phyloP scores from a whole-genome alignment of 2,888 invertebrate genomes.

The Phyllotreta cruciferae region DNA sequence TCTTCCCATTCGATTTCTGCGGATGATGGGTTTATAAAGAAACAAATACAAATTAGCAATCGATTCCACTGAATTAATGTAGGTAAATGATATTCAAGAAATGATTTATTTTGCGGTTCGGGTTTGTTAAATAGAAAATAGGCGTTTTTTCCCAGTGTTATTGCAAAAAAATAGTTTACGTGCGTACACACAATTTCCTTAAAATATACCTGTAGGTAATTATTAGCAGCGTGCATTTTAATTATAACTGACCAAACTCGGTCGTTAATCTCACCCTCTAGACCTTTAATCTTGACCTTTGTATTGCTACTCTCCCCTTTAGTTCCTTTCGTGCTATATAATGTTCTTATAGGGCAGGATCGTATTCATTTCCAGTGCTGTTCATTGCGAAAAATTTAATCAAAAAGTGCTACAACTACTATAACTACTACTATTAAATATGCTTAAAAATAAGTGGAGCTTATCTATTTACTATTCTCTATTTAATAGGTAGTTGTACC shows the following conservation, averaged over 20 bases:
- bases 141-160: background rate
- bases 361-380: too few species aligned
- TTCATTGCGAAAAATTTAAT: background rate
- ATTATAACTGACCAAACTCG: conserved; percentile 1
- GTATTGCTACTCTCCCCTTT: conserved; percentile 3
- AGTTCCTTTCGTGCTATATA: conserved; percentile 5
- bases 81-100: conserved; percentile 1
- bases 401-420: too few species aligned
- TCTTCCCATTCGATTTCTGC: conserved; percentile 1
- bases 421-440: too few species aligned
- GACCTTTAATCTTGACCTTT: conserved; percentile 15
- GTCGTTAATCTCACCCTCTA: conserved; percentile 8
- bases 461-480: too few species aligned
- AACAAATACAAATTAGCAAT: conserved; percentile 3
- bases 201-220: too few species aligned
- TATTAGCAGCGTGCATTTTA: background rate
- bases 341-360: background rate
- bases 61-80: background rate
- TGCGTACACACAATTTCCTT: too few species aligned
- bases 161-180: background rate
- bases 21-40: conserved; percentile 5
- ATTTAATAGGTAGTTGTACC: too few species aligned
- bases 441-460: too few species aligned
- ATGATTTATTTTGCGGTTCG: conserved; percentile 6
- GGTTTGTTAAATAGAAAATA: conserved; percentile 1